These are phyloP conservation scores for Habropoda laboriosa DNA, from an alignment of 1,140 invertebrate genomes.

Conservation along the genomic window DNA sequence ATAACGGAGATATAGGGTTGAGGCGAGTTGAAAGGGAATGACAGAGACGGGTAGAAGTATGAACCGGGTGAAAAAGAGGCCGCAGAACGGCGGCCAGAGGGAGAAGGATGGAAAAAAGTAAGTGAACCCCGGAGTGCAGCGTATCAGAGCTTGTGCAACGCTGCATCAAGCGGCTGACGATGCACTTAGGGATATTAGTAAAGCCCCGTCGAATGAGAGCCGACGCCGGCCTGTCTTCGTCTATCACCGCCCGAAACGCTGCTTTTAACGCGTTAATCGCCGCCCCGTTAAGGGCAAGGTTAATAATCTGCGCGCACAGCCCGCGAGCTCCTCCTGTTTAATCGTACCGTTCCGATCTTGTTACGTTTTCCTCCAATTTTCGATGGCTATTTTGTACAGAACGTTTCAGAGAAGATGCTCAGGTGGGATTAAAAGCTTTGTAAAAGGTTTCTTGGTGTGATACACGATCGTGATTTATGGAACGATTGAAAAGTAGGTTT, in stretches of 20 bases:
- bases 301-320: slow-evolving; percentile 16
- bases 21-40: slow-evolving; percentile 22
- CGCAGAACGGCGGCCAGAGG: not conserved
- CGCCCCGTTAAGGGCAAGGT: slow-evolving; percentile 19
- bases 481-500: no score
- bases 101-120: slow-evolving; percentile 38
- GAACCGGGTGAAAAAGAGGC: slow-evolving; percentile 46
- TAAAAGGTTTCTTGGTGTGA: no score
- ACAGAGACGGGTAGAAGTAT: slow-evolving; percentile 26
- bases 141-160: slow-evolving; percentile 67
- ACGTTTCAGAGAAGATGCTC: not conserved
- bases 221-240: slow-evolving; percentile 35
- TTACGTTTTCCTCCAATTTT: not conserved
- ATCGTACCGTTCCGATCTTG: not conserved
- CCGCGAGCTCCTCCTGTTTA: not conserved
- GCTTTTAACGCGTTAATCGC: slow-evolving; percentile 50
- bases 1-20: not conserved
- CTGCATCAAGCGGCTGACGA: slow-evolving; percentile 71
- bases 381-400: not conserved
- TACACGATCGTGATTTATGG: no score
- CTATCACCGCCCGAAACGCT: slow-evolving; percentile 27
- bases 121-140: slow-evolving; percentile 53
- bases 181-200: slow-evolving; percentile 78
- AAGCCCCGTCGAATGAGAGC: slow-evolving; percentile 63
- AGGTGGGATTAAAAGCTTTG: not conserved